phyloP scores from a whole-genome alignment of 2,888 invertebrate genomes.

The Chrysolina americana region DNA sequence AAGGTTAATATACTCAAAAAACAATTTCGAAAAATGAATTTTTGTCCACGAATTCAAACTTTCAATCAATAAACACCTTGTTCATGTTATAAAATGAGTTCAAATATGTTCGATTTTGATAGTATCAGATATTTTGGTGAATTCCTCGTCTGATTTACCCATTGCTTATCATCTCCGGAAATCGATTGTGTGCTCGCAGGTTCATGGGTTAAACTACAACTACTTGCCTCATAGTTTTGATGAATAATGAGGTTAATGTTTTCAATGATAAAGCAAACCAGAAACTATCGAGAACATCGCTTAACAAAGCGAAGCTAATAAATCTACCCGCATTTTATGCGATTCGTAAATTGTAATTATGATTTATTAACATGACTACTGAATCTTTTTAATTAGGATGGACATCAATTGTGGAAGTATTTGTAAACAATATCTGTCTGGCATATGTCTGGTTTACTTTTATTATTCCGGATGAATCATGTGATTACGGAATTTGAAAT shows the following conservation, averaged over 20 bases:
- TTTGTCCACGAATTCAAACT: too few species aligned
- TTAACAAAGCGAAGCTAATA: conserved; percentile 38
- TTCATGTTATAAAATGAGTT: too few species aligned
- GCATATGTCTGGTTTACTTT: neutral
- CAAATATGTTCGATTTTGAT: too few species aligned
- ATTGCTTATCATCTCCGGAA: conserved; percentile 22
- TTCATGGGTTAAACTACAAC: conserved; percentile 10
- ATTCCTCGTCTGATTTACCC: conserved; percentile 9
- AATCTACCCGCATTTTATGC: conserved; percentile 41
- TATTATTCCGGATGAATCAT: too few species aligned
- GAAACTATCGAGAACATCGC: conserved; percentile 26
- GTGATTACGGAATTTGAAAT: too few species aligned
- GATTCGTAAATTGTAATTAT: conserved; percentile 38
- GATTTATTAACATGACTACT: conserved; percentile 37
- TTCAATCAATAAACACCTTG: too few species aligned
- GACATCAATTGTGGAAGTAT: conserved; percentile 13
- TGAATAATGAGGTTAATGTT: conserved; percentile 28
- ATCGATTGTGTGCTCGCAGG: conserved; percentile 8
- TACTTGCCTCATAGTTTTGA: conserved; percentile 7
- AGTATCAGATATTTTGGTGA: neutral
- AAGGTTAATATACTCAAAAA: too few species aligned
- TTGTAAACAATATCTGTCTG: neutral
- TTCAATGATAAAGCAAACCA: conserved; percentile 20
- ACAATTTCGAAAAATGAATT: too few species aligned
- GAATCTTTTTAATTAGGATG: conserved; percentile 29